A percentile compares a stretch with the other conserved stretches of the same genome.
These are phyloP conservation scores for Ferdinandea cuprea DNA, from an alignment of 2,888 invertebrate species.

Conservation along the genomic window DNA sequence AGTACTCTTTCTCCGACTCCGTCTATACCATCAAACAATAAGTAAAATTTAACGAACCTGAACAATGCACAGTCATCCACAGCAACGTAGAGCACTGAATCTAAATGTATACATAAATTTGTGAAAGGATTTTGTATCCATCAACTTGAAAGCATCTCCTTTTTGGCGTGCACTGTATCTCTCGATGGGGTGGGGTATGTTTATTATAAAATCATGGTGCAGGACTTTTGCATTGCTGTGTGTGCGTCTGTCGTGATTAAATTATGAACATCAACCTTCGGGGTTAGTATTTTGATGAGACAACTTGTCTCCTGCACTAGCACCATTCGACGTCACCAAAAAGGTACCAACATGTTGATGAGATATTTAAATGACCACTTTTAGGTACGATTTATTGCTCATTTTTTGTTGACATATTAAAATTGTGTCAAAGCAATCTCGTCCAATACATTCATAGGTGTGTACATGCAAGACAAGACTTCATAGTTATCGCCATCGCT, in stretches of 20 bases:
- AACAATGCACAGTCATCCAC: neutral
- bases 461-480: conserved; percentile 8
- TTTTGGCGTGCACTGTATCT: neutral
- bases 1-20: neutral
- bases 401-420: conserved; percentile 49
- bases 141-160: conserved; percentile 12
- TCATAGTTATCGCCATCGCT: no score
- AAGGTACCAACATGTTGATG: conserved; percentile 19
- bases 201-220: conserved; percentile 58
- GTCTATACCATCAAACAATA: conserved; percentile 4
- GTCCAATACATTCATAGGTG: conserved; percentile 1
- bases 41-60: neutral
- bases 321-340: neutral
- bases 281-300: conserved; percentile 10
- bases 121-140: conserved; percentile 17
- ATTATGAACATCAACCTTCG: conserved; percentile 47
- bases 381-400: conserved; percentile 28
- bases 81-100: neutral
- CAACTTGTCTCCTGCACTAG: neutral
- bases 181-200: conserved; percentile 7
- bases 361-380: conserved; percentile 15
- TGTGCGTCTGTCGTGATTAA: conserved; percentile 53
- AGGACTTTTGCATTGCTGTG: conserved; percentile 44
- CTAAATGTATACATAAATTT: conserved; percentile 15
- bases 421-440: conserved; percentile 45